These are phyloP conservation scores for Malacoctenus gilli DNA, from an alignment of 2,797 vertebrate species.

Conservation along the genomic window DNA sequence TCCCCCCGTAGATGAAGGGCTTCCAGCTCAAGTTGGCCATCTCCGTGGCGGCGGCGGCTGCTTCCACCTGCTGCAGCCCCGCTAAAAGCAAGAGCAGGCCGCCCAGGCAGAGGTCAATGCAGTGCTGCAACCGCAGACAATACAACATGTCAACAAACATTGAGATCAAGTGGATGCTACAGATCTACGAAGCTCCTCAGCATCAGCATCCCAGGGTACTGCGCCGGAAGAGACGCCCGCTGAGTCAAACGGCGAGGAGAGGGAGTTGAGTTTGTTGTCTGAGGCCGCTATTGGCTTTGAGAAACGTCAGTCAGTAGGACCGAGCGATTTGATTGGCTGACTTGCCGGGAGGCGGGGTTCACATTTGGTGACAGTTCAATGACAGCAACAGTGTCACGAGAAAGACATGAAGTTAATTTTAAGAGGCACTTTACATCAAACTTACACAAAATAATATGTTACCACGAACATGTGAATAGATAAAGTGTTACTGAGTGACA, in stretches of 20 bases:
- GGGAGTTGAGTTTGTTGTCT: constrained; percentile 32
- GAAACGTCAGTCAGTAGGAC: constrained; percentile 50
- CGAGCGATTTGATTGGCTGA: constrained; percentile 53
- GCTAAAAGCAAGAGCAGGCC: constrained; percentile 78
- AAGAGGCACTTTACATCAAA: no score
- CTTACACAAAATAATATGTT: no score
- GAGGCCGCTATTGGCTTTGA: constrained; percentile 59
- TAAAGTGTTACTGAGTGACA: no score
- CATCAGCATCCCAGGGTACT: constrained; percentile 76
- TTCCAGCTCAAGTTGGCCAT: constrained; percentile 95
- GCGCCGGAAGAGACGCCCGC: constrained; percentile 74
- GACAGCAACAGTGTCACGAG: constrained; percentile 44
- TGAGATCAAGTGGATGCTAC: constrained; percentile 42
- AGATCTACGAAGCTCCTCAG: constrained; percentile 48
- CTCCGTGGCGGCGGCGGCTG: constrained; percentile 81
- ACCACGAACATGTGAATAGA: no score
- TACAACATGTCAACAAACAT: constrained; percentile 73
- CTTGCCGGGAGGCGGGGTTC: not conserved
- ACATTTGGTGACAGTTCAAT: constrained; percentile 19
- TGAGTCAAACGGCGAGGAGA: constrained; percentile 31
- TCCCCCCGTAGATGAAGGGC: constrained; percentile 95
- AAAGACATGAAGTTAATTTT: constrained; percentile 27
- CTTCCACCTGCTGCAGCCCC: constrained; percentile 81
- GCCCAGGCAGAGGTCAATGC: constrained; percentile 63
- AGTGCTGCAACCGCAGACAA: constrained; percentile 70